These are phyloP conservation scores for Gyps fulvus DNA, from an alignment of 2,113 vertebrate species.

Conservation along the genomic window DNA sequence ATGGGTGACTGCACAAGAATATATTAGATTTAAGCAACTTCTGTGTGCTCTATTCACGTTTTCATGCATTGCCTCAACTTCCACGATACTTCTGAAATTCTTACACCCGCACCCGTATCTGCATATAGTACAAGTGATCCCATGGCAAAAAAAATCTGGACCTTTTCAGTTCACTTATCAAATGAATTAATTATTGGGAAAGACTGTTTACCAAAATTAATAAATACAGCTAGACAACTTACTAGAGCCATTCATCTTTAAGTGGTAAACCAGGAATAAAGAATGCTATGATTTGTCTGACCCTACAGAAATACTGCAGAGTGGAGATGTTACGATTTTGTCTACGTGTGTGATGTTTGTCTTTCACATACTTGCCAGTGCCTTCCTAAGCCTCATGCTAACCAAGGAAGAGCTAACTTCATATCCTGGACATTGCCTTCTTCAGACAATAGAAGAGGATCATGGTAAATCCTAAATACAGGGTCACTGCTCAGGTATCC, in stretches of 20 bases:
- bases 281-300: background rate
- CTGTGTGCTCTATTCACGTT: background rate
- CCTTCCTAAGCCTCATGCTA: background rate
- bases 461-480: background rate
- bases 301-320: background rate
- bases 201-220: background rate
- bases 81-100: background rate
- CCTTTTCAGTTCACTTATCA: background rate
- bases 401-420: background rate
- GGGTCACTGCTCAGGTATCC: background rate
- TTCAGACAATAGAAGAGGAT: background rate
- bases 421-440: background rate
- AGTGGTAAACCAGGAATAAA: background rate
- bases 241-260: background rate
- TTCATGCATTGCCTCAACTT: background rate
- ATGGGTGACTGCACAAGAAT: background rate
- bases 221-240: background rate
- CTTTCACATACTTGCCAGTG: background rate
- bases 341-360: background rate
- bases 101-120: background rate
- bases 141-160: background rate
- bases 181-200: background rate
- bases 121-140: background rate
- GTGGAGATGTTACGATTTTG: background rate
- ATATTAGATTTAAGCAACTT: background rate